phyloP scores from a whole-genome alignment of 2,797 vertebrate genomes.

The Vireo griseus region DNA sequence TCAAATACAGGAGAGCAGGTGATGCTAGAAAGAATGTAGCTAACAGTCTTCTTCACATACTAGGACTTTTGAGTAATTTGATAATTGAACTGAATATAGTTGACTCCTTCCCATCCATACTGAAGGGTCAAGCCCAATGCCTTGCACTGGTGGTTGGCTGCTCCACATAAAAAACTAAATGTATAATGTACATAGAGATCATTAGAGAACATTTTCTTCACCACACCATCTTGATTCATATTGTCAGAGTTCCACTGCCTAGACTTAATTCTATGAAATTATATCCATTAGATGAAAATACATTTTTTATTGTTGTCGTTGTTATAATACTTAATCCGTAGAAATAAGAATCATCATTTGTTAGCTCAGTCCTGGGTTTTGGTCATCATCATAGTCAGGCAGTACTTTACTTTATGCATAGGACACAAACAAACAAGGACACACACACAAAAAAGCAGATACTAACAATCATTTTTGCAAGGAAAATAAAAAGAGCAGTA shows the following conservation, averaged over 20 bases:
- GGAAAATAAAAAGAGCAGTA: neutral
- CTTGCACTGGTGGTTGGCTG: neutral
- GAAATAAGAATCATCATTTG: neutral
- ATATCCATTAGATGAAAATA: neutral
- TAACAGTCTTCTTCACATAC: neutral
- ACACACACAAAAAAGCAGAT: neutral
- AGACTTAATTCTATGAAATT: neutral
- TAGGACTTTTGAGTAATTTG: neutral
- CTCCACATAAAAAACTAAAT: neutral
- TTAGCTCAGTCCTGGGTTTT: neutral
- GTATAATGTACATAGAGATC: neutral
- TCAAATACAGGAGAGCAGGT: neutral
- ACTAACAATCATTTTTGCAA: neutral
- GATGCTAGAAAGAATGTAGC: neutral
- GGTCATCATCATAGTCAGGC: neutral
- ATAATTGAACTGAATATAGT: neutral
- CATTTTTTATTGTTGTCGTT: neutral
- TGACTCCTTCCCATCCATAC: neutral
- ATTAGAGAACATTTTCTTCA: neutral
- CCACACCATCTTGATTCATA: neutral
- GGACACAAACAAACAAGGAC: neutral
- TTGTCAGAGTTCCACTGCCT: neutral
- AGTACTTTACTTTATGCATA: neutral
- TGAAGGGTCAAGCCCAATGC: neutral
- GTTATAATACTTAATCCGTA: neutral